Base-by-base conservation (phyloP, 1,140 invertebrate species). In the Tetranychus cinnabarinus region DNA sequence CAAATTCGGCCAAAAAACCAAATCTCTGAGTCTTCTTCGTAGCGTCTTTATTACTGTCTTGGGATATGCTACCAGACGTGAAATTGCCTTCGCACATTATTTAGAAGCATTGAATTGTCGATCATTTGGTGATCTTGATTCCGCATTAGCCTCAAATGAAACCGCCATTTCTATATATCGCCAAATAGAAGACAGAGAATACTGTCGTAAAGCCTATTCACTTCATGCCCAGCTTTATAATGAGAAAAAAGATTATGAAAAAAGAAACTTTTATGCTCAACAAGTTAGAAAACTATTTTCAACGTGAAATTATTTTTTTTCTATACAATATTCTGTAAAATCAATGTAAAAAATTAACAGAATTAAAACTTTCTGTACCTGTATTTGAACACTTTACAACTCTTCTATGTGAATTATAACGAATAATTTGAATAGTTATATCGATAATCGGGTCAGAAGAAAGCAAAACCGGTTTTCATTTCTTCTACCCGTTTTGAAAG, bases 191-290 rank as follows among this genome's bases (percentile, higher is more conserved):
- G 62, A 63, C 31, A 33, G n/a, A 12, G 47, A 54, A 36, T 23
- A 13, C 13, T 31, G 55, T 34, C 7, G 34, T 8, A 52, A 61
- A 42, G 34, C 37, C 13, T 61, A 58, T 23, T 33, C 5, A 36
- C 34, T 61, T 36, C 55, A 47, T 3, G 48, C 62, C 15, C 46
- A 62, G 5, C 45, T 63, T 37, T 54, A 63, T 35, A 33, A 61
- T 58, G 48, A 56, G 36, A 37, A 37, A 34, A 56, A 56, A 37
- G 33, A 56, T 36, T n/a, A 2, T 10, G 55, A 56, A 6, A 39
- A 36, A 36, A 56, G 55, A 36, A 56, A 56, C 36, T 39, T 31
- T 10, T 56, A 37, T 56, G 55, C 55, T 35, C 33, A 36, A 15
- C 55, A 56, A 56, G 55, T 39, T 10, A 34, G 55, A 56, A 52